Conservation (phyloP, 2,113 vertebrate species). For the Heterotis niloticus region DNA sequence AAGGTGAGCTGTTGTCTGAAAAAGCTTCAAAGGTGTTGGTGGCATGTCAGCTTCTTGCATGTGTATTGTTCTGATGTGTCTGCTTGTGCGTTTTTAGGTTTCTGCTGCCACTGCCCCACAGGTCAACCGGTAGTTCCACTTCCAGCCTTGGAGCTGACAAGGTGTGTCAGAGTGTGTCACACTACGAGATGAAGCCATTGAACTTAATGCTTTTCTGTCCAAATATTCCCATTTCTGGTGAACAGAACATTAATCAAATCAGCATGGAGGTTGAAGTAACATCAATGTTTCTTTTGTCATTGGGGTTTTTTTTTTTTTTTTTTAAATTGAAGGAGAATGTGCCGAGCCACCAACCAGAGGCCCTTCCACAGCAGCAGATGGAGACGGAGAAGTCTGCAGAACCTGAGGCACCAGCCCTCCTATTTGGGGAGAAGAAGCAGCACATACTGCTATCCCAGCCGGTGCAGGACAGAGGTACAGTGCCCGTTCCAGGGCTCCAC, state of each 20-base stretch:
- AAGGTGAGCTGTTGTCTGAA: constrained; percentile 59
- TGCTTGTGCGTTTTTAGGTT: constrained; percentile 46
- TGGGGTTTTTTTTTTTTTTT: background rate
- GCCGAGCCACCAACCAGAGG: constrained; percentile 8
- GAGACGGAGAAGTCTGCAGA: background rate
- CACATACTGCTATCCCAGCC: background rate
- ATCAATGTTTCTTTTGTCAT: too few relatives aligned
- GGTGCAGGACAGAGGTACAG: background rate
- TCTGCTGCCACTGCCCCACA: constrained; percentile 45
- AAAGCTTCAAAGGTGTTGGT: background rate
- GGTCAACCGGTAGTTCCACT: background rate
- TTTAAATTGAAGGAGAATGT: constrained; percentile 62
- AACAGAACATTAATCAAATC: too few relatives aligned
- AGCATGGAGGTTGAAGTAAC: too few relatives aligned
- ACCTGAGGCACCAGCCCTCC: background rate
- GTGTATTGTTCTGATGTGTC: background rate
- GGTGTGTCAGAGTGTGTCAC: constrained; percentile 31
- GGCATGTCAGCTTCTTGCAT: background rate
- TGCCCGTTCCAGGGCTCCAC: background rate
- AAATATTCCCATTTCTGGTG: too few relatives aligned
- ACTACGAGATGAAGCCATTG: too few relatives aligned
- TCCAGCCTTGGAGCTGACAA: constrained; percentile 46
- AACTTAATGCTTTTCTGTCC: too few relatives aligned
- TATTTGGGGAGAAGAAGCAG: too few relatives aligned
- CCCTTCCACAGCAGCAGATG: background rate